Conservation (phyloP, 2,888 invertebrate genomes). For the Microctonus hyperodae region DNA sequence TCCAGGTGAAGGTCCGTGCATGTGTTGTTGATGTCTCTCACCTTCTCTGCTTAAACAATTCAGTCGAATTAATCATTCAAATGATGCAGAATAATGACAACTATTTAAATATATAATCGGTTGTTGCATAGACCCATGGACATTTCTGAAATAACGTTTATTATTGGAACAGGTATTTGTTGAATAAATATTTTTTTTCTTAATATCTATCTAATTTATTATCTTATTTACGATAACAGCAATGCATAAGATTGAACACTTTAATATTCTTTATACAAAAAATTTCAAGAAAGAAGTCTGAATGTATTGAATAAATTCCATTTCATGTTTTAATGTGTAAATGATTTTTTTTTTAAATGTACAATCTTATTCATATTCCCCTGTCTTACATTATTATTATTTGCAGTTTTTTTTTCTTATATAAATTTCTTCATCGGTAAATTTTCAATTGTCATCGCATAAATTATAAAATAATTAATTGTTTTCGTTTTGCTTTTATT, state of each 20-base stretch:
- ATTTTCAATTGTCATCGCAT: background rate
- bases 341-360: background rate
- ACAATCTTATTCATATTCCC: background rate
- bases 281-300: background rate
- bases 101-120: conserved; percentile 13
- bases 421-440: background rate
- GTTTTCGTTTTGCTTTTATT: background rate
- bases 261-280: background rate
- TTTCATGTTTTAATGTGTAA: too few species aligned
- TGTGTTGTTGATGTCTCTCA: conserved; percentile 57
- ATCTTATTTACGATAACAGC: background rate
- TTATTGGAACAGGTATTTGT: background rate
- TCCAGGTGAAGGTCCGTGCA: conserved; percentile 54
- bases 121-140: conserved; percentile 43
- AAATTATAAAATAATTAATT: background rate
- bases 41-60: conserved; percentile 63
- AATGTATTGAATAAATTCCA: background rate
- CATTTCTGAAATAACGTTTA: conserved; percentile 47
- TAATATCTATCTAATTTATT: background rate
- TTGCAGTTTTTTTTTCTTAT: background rate
- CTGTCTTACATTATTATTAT: background rate
- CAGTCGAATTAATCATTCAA: conserved; percentile 56
- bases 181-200: background rate
- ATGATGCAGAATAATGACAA: conserved; percentile 20
- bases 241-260: background rate